Evolutionary conservation across 2,113 vertebrate genomes (phyloP), one percentile per base, ranked within the genome.

Genomic region (Xiphias gladius): DNA sequence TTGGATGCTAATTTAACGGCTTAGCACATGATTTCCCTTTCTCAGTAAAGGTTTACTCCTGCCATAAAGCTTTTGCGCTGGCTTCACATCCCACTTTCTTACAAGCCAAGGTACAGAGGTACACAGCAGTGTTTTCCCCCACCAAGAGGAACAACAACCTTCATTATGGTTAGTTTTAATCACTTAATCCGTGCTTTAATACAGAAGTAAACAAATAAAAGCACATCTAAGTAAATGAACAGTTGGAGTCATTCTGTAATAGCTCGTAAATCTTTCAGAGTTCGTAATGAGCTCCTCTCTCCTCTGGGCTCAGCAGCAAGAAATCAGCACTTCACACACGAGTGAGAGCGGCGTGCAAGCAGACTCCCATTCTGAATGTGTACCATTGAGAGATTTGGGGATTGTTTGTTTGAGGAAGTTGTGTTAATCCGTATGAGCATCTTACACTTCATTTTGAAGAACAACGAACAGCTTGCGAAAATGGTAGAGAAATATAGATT

Each of bases 201-300:
- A 91, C 85, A 91, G 86, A 91, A 84, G 90, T 86, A 92, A 94
- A 93, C 82, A 90, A 87, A 89, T 93, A 93, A 91, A 92, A 89
- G 73, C 82, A 86, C 88, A 89, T 90, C 86, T 86, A 85, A 92
- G 86, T 90, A 88, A 91, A 91, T 87, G 84, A 93, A 91, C 78
- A 83, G 90, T 86, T 71, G 68, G 86, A 80, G 87, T 90, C 69
- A 72, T 88, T 88, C 85, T 76, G 71, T 94, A 92, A 94, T 91
- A 83, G 91, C 91, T 92, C 72, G 81, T 94, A 90, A 93, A 94
- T 94, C 91, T 93, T 91, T 91, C 75, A 85, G 82, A 78, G 86
- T 86, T 92, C 32, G 61, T 94, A 95, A 94, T 95, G 93, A 93
- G 90, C 84, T 86, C 71, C 65, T 86, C 73, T 87, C 77, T 93